Evolutionary conservation across 1,140 invertebrate genomes (phyloP).

Genomic region (Hormaphis cornu): DNA sequence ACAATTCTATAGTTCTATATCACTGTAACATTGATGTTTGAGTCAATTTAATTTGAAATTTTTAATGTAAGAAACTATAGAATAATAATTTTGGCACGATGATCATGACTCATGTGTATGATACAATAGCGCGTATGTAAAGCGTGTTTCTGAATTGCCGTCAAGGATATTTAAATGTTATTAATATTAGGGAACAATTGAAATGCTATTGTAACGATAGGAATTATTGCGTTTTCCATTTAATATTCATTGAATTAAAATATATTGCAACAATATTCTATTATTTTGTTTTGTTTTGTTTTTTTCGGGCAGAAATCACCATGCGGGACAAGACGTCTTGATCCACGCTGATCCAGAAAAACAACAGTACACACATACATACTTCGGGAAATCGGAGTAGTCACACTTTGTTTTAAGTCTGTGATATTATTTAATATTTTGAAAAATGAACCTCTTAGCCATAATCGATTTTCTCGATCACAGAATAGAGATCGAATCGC

Average conservation of each 20-base stretch:
- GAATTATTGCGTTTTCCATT: neutral
- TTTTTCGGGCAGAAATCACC: slow-evolving; percentile 9
- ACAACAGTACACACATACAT: slow-evolving; percentile 27
- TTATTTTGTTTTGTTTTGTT: slow-evolving; percentile 17
- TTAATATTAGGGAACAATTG: neutral
- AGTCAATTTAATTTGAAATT: too few relatives aligned
- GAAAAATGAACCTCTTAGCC: slow-evolving; percentile 23
- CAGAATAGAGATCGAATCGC: slow-evolving; percentile 28
- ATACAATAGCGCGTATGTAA: too few relatives aligned
- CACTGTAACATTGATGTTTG: too few relatives aligned
- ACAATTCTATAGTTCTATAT: too few relatives aligned
- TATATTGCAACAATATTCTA: neutral
- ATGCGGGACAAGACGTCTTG: slow-evolving; percentile 30
- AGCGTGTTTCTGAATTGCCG: neutral
- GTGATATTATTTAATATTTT: slow-evolving; percentile 27
- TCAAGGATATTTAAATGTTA: slow-evolving; percentile 17
- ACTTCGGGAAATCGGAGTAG: slow-evolving; percentile 28
- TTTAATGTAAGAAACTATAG: too few relatives aligned
- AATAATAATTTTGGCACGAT: slow-evolving; percentile 7
- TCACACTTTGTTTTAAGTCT: slow-evolving; percentile 15
- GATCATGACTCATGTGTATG: too few relatives aligned
- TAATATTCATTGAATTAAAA: neutral
- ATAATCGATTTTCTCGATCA: slow-evolving; percentile 26
- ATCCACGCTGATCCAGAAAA: slow-evolving; percentile 21
- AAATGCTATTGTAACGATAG: neutral